Evolutionary conservation across 2,113 vertebrate genomes (phyloP), one percentile per base, ranked within the genome.

Genomic region (Nibea coibor): DNA sequence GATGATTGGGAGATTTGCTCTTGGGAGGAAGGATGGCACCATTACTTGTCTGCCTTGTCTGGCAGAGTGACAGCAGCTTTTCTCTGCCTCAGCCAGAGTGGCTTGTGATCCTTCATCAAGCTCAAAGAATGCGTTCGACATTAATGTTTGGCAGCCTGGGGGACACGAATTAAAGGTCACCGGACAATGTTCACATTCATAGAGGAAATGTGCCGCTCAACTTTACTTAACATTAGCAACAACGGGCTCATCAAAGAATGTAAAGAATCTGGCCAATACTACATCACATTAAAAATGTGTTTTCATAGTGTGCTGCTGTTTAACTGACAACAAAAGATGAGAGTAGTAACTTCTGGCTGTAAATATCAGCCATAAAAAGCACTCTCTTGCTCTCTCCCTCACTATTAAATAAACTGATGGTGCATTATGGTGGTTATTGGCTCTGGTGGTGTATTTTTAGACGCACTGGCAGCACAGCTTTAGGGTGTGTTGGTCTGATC

Each of bases 1-100:
- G 71, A 78, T 79, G 59, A 82, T 47, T 72, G 69, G 80, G 69
- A 17, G 54, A 88, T 77, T 89, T 78, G 73, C 68, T 88, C 67
- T 39, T 50, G 85, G 83, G 80, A 72, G 61, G 63, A 59, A 14
- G 67, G 59, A 61, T 65, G 75, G 54, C 83, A 75, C 31, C 35
- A 58, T 82, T 68, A 72, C 70, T 65, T 3, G 11, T 57, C 54
- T 57, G 54, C 22, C 53, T 59, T 59, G 56, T 35, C 66, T 76
- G 83, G 64, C 84, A 74, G 53, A 65, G 78, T 45, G 80, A 69
- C 63, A 53, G 81, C 56, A 54, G 68, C 65, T 54, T 72, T 58
- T 87, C 58, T 66, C 56, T 61, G 76, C 58, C 39, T 53, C 57
- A 24, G 53, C n/a, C 48, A 70, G 39, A 73, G 68, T 63, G 66